Conservation (phyloP, 2,797 vertebrate genomes). For the Pseudomugil tenellus region DNA sequence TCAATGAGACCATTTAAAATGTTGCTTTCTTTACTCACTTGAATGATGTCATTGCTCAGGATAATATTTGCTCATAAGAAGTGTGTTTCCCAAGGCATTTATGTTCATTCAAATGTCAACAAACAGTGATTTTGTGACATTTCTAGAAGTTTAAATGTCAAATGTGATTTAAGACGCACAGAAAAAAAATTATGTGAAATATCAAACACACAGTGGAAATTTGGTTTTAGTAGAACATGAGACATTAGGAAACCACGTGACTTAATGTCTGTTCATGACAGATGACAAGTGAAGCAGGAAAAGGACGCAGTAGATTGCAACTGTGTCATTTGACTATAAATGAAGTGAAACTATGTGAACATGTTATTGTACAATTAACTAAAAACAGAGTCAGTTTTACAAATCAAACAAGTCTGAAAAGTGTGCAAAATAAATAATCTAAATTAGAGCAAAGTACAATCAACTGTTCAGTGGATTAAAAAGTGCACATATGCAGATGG, state of each 20-base stretch:
- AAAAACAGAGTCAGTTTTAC: neutral
- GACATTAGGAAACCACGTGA: neutral
- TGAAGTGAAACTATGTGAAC: neutral
- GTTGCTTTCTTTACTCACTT: neutral
- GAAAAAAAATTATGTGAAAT: neutral
- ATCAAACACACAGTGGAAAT: neutral
- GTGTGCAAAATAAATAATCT: neutral
- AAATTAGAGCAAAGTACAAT: neutral
- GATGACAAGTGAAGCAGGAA: neutral
- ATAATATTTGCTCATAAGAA: neutral
- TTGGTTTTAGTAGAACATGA: neutral
- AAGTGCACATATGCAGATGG: neutral
- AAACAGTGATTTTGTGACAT: neutral
- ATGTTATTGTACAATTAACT: neutral
- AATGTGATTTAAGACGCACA: neutral
- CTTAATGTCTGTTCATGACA: neutral
- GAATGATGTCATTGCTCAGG: neutral
- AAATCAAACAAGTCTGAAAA: neutral
- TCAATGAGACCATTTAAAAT: neutral
- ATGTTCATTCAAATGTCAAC: slow-evolving; percentile 1
- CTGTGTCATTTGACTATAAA: neutral
- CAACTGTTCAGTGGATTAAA: neutral
- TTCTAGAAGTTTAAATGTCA: slow-evolving; percentile 1
- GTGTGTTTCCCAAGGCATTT: neutral
- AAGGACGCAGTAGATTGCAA: neutral